Evolutionary conservation across 1,140 invertebrate species (phyloP), one percentile per base, ranked within the genome.

Genomic region (Stenopsyche tienmushanensis): DNA sequence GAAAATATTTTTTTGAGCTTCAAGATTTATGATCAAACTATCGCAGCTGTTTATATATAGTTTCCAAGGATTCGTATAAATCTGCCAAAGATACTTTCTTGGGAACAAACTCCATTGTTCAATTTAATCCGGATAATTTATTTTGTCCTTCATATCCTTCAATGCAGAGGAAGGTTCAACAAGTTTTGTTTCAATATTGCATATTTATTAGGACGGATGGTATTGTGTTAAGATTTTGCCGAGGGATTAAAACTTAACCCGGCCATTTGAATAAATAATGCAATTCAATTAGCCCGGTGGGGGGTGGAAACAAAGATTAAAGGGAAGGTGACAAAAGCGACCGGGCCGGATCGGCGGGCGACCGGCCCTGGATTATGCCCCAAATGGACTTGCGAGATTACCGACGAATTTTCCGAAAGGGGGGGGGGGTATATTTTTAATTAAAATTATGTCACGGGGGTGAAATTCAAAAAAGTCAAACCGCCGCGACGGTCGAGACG

Each of bases 201-300:
- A 39, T 57, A 17, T 8, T 57, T 39, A 57, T 57, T 42, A 23
- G 15, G n/a, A 42, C 26, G 10, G 50, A 13, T 8, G 34, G 26
- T 42, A 57, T 57, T 57, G 39, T 57, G 54, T 57, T 53, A 23
- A 15, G 20, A 53, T 10, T 18, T 18, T 17, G 50, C 21, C 23
- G 21, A 17, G 39, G 52, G 54, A 57, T 57, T 57, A 57, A 57
- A 57, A 57, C 54, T 57, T 41, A 57, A 17, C 39, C 26, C 18
- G 50, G 29, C 15, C 26, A 39, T 57, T 39, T 57, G 54, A 57
- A 57, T 57, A 57, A 57, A 57, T 57, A 57, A 57, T 57, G 54
- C 54, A 57, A 57, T 57, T 57, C 54, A 57, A 57, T 57, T 57
- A 57, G 54, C 34, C 39, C 45, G 10, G 10, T 49, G 45, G 18